Evolutionary conservation across 1,140 invertebrate species (phyloP), one percentile per base, ranked within the genome.

Genomic region (Cheumatopsyche charites): DNA sequence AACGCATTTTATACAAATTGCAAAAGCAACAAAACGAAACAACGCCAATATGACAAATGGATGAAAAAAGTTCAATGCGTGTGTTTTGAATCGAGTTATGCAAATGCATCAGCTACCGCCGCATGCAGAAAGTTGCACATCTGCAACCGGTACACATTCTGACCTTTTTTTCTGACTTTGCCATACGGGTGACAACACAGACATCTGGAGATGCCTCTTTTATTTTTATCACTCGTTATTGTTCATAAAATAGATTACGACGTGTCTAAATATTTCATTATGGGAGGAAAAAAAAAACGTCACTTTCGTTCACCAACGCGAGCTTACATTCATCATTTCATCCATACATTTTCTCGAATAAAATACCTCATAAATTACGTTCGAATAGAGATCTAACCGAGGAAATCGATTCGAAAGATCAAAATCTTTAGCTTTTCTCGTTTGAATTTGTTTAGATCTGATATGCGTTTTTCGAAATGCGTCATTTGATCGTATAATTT

Each of bases 201-300:
- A 68, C 66, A 68, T 68, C 66, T 68, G 66, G 66, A 26, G 66
- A 68, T 42, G 66, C 55, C 47, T 68, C 41, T 21, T 45, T 68
- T 25, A 29, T 58, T 12, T 42, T 63, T 15, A 21, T 45, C 29
- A 49, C 3, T 49, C 13, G 13, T 49, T 15, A 49, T 49, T 13
- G 19, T 49, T 49, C 47, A 49, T 49, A 15, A 15, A 49, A 49
- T 49, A 15, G 13, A 49, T 15, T 15, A 21, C 3, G n/a, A 9
- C 7, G 13, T 49, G 13, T 13, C 47, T 49, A 49, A 49, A 13
- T 49, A 15, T 49, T 49, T 49, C 47, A 49, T 15, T 5, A 36
- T n/a, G n/a, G n/a, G n/a, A n/a, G n/a, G n/a, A 36, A 36, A 36
- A 36, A 36, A 4, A 3, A 3, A 36, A 9, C 29, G 29, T 36